These are phyloP conservation scores for Palythoa heliodiscus DNA, from an alignment of 92 coral and sea anemone genomes.

Conservation along the genomic window DNA sequence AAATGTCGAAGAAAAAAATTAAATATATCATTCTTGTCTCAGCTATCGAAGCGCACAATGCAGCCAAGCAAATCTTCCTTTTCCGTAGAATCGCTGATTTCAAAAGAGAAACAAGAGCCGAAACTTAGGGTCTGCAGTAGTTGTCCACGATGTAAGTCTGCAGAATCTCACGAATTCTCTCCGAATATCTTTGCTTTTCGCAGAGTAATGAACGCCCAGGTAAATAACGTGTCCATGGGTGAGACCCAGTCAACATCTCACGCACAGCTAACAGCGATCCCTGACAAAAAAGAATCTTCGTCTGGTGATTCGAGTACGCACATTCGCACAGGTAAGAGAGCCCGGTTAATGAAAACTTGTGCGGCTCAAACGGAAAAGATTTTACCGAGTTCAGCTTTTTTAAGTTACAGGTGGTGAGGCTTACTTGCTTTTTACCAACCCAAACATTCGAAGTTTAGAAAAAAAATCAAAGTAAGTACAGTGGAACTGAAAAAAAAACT, in stretches of 20 bases:
- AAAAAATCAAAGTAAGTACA: too few species aligned
- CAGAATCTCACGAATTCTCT: conserved; percentile 32
- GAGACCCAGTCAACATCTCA: conserved; percentile 35
- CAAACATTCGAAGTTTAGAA: too few species aligned
- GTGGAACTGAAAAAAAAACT: too few species aligned
- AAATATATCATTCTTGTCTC: conserved; percentile 2
- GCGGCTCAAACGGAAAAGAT: not conserved
- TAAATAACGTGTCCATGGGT: not conserved
- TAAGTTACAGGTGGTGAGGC: too few species aligned
- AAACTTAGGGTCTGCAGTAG: conserved; percentile 21
- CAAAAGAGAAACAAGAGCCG: conserved; percentile 48
- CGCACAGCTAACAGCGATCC: conserved; percentile 8
- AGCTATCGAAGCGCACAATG: conserved; percentile 42
- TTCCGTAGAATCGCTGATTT: conserved; percentile 82
- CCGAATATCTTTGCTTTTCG: conserved; percentile 27
- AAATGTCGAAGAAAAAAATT: conserved; percentile 10
- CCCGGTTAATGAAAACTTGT: not conserved
- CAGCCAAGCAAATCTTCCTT: conserved; percentile 65
- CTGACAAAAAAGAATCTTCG: conserved; percentile 21
- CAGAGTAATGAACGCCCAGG: conserved; percentile 38
- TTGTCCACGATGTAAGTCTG: conserved; percentile 31
- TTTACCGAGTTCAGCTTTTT: too few species aligned
- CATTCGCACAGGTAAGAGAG: conserved; percentile 26
- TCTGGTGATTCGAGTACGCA: conserved; percentile 2
- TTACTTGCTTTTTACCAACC: too few species aligned